Evolutionary conservation across 2,113 vertebrate genomes (phyloP), one percentile per base, ranked within the genome.

Genomic region (Macroglossus sobrinus): DNA sequence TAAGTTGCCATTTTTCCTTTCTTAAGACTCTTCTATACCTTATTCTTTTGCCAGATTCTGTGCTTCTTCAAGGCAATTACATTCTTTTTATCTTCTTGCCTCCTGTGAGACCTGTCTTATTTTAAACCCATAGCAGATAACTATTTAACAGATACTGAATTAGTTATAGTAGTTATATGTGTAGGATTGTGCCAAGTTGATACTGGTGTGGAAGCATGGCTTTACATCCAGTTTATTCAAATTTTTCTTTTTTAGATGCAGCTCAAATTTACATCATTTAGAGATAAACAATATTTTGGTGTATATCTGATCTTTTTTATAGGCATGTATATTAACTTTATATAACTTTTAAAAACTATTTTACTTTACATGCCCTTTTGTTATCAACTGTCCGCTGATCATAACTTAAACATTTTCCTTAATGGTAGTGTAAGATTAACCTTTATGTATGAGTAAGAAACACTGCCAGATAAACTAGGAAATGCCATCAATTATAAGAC

Each of bases 81-180:
- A 43, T 78, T 84, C 22, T 92, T 91, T 53, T 78, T 84, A 19
- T 80, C 45, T 91, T 68, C 84, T 6, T 92, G 40, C 71, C 38
- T 93, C 9, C 53, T 93, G 22, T 93, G 72, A 68, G 89, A 71
- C 2, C 26, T 71, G 53, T 91, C 28, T 82, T 6, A 71, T 55
- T 93, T 88, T 95, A 91, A 94, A 90, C 59, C n/a, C 26, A 26
- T 68, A 86, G n/a, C 72, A 80, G 50, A 13, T 91, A 64, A 64
- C 22, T 94, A n/a, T 26, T 87, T 22, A 94, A 0, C 89, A 66
- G 80, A 66, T 76, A 71, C 0, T 75, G 61, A 74, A 61, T 90
- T 66, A 78, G 16, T 88, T 84, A 79, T 16, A 63, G 45, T 81
- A 72, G 50, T 78, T 79, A 43, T 8, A 3, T 72, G 45, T 90